Percentiles rank a stretch among this genome's conserved stretches.
phyloP scores from a whole-genome alignment of 2,888 invertebrate genomes.

The Oscheius sp. region DNA sequence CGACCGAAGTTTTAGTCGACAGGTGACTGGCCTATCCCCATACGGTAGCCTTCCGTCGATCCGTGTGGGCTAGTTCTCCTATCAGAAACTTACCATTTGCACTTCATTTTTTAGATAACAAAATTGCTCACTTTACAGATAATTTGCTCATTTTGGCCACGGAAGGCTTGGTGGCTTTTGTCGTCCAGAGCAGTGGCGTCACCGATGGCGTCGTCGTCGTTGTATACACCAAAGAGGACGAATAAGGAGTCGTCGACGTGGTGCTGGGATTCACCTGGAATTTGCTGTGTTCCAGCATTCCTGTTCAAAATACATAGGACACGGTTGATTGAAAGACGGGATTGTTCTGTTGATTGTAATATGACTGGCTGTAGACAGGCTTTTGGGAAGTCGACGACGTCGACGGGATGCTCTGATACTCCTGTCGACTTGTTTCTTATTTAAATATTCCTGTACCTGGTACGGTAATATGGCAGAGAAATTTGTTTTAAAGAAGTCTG shows the following conservation, averaged over 20 bases:
- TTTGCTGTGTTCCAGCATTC: background rate
- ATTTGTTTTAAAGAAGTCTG: constrained; percentile 24
- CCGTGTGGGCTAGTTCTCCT: no score
- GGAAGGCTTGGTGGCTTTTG: constrained; percentile 21
- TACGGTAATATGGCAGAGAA: constrained; percentile 20
- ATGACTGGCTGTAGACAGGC: background rate
- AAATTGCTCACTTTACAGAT: constrained; percentile 25
- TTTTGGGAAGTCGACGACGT: no score
- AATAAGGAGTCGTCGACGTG: background rate
- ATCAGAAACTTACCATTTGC: no score
- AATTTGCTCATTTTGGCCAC: constrained; percentile 37
- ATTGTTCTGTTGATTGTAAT: constrained; percentile 5
- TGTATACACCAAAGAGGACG: constrained; percentile 1
- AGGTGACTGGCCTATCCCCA: no score
- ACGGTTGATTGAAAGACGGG: constrained; percentile 5
- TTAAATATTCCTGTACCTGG: no score
- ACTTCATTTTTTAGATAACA: no score
- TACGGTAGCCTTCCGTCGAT: no score
- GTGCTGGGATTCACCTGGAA: constrained; percentile 6
- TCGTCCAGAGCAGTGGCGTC: constrained; percentile 36
- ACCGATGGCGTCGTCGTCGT: constrained; percentile 20
- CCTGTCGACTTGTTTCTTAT: no score
- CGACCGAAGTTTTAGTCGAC: no score
- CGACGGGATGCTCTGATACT: no score
- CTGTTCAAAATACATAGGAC: background rate